Base-by-base conservation (phyloP, 2,797 vertebrate genomes). In the Champsocephalus gunnari region DNA sequence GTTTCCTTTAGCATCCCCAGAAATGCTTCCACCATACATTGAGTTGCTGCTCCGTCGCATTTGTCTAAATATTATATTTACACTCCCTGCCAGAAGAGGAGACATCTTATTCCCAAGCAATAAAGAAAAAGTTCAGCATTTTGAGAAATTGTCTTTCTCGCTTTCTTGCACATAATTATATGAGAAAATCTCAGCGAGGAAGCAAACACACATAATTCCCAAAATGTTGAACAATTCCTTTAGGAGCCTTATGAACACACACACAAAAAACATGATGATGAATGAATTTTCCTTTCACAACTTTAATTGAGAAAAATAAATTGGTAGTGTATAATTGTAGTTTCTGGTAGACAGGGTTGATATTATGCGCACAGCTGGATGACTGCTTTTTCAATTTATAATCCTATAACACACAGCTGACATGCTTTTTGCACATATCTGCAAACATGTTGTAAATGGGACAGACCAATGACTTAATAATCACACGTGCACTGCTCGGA, bases 381-480 rank as follows among this genome's bases (percentile, higher is more conserved):
- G 51, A 48, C 16, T 50, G 48, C 45, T 16, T 7, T 3, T 13
- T 58, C 41, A 19, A 62, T 71, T 66, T 70, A 19, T 49, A n/a
- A 60, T 51, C n/a, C n/a, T 38, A n/a, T 44, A 34, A 12, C 50
- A 45, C 28, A n/a, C 58, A 44, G 24, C 41, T 57, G 58, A 50
- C 28, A 50, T 48, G 28, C 34, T 55, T 66, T 41, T 67, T 34
- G 5, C 51, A 66, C 38, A 61, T 55, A 67, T 59, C 1, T 76
- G 66, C 48, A 47, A 41, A 62, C 57, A 48, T 34, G 0, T 0
- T 69, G 50, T 75, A 76, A 74, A 66, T 63, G 50, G 69, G 50
- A 56, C 72, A 77, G 14, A 56, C 21, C 63, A 45, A 73, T 80
- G 64, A 85, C 48, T 83, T 77, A 79, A 72, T 83, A 61, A 80